Evolutionary conservation across 2,113 vertebrate species (phyloP), one percentile per base, ranked within the genome.

Genomic region (Microcebus murinus): DNA sequence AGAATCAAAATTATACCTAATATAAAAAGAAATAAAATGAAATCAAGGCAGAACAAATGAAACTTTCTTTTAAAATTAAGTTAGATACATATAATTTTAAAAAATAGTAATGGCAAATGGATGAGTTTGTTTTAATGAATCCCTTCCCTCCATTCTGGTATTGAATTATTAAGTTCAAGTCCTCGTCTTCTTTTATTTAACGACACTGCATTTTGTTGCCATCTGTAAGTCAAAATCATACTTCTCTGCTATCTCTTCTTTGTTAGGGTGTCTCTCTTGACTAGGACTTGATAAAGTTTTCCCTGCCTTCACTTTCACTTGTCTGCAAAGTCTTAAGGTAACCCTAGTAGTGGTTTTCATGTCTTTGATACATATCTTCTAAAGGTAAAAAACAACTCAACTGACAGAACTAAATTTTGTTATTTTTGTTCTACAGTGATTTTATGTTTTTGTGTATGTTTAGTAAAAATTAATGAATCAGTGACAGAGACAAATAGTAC

Each of bases 1-100:
- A 17, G 99, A 99, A 98, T 99, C 99, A 98, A 99, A 99, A 98
- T 99, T 99, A 98, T 99, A 99, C 99, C 99, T 99, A 48, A 97
- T 76, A 94, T 13, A 96, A 18, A 82, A 23, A 94, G 84, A 84
- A 94, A 83, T 71, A 68, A 92, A 67, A 67, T 52, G 42, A 84
- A 86, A 61, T 50, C 27, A 85, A 97, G 65, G 36, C 5, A 91
- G 48, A 84, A 77, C 3, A 95, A 92, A 42, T 91, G 15, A 63
- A 80, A 52, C 4, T 76, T 81, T 29, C 42, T 85, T 94, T 77
- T 79, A 91, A 79, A 83, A 94, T 88, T 73, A 89, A 82, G 29
- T 71, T 79, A 83, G 36, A 52, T 7, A 12, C 17, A 71, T 25
- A 14, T 14, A 48, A 61, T 59, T 91, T 94, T 77, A 65, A 89